Evolutionary conservation across 2,113 vertebrate genomes (phyloP), one percentile per base, ranked within the genome.

Genomic region (Semicossyphus pulcher): DNA sequence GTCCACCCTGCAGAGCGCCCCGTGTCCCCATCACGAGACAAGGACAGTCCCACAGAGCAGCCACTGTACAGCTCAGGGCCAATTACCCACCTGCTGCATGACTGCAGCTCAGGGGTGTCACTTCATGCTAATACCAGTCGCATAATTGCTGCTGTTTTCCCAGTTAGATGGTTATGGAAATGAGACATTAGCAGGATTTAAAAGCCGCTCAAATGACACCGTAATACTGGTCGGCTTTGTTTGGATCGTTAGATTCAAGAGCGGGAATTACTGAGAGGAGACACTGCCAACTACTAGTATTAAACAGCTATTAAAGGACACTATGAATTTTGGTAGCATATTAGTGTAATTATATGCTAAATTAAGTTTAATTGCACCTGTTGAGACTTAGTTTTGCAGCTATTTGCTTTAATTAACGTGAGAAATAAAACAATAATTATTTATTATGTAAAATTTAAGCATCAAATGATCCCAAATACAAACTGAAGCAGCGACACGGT

Each of bases 1-100:
- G 69, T 77, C 76, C 51, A 41, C 75, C 78, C 74, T 14, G 74
- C 42, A 58, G 71, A 74, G 74, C 29, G 7, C 67, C 64, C 57
- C 29, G n/a, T 65, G 81, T 80, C 86, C 75, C 79, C 81, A 73
- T 82, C 72, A 70, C 42, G 23, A 78, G 80, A 85, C 76, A 83
- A 90, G 78, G 88, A 88, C 85, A 74, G 80, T 57, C 84, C 82
- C 80, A 76, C 34, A 41, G 84, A 82, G 80, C 15, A 37, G 53
- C 72, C 51, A 31, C 66, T 39, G 76, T 51, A 74, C 82, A 69
- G 72, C 84, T 87, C 80, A 70, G 63, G 84, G 80, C 89, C 89
- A 91, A 90, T 91, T 90, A 90, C 80, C 88, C 88, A 89, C 88
- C 89, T 86, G 88, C 88, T 86, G 83, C 80, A 76, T 75, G 73